Evolutionary conservation across 2,113 vertebrate genomes (phyloP).

Genomic region (Apteryx owenii): DNA sequence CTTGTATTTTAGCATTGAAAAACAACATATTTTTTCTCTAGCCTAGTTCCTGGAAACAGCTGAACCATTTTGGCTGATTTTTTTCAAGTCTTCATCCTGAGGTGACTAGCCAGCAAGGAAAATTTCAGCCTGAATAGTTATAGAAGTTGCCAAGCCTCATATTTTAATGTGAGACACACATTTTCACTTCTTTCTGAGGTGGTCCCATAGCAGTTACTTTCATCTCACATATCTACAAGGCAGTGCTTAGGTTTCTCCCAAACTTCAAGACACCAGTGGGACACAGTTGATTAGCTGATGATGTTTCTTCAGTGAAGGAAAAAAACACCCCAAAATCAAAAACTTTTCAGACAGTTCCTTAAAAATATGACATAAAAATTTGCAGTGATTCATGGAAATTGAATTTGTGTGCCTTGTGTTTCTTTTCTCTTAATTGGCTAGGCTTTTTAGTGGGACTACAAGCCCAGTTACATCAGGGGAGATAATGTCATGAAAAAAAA

Average conservation of each 20-base stretch:
- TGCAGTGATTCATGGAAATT: not conserved
- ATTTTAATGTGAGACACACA: not conserved
- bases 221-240: not conserved
- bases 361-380: not conserved
- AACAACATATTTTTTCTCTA: conserved; percentile 21
- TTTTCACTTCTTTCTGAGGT: conserved; percentile 2
- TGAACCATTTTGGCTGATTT: not conserved
- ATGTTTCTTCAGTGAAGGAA: not conserved
- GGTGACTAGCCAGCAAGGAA: not conserved
- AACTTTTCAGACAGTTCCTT: not conserved
- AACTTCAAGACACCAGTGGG: not conserved
- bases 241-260: not conserved
- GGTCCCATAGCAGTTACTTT: not conserved
- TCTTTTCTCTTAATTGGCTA: not conserved
- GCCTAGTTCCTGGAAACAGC: conserved; percentile 20
- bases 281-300: not conserved
- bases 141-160: not conserved
- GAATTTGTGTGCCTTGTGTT: not conserved
- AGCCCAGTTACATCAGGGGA: not conserved
- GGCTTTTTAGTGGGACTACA: not conserved
- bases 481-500: not conserved
- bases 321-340: not conserved
- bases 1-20: conserved; percentile 28
- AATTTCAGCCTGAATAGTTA: conserved; percentile 25
- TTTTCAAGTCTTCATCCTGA: not conserved